Evolutionary conservation across 2,113 vertebrate species (phyloP).

Genomic region (Galeopterus variegatus): DNA sequence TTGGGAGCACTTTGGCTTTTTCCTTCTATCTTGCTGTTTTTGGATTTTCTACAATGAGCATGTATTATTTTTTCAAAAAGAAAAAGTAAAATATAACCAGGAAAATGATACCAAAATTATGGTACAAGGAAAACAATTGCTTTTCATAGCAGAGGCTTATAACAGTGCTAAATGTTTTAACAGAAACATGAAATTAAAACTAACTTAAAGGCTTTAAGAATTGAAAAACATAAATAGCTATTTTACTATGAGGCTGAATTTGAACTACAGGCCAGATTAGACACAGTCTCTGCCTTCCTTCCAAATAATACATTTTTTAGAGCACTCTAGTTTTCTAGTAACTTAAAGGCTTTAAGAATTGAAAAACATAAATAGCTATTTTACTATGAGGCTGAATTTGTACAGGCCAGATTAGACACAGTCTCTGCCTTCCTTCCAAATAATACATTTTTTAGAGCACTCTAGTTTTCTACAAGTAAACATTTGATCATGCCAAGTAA

Average conservation of each 20-base stretch:
- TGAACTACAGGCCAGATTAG: background rate
- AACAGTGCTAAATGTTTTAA: conserved; percentile 21
- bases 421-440: background rate
- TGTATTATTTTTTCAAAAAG: background rate
- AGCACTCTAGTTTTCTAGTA: background rate
- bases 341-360: background rate
- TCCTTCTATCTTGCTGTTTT: conserved; percentile 3
- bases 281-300: background rate
- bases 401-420: background rate
- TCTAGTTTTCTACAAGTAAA: background rate
- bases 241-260: background rate
- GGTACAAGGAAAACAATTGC: background rate
- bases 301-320: background rate
- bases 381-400: background rate
- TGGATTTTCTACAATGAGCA: background rate
- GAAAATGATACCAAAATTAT: background rate
- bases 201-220: conserved; percentile 22
- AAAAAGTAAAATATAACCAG: background rate
- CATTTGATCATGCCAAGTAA: background rate
- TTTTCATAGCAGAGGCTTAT: background rate
- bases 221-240: background rate
- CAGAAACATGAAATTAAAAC: conserved; percentile 1
- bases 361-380: background rate
- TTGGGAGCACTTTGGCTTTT: background rate
- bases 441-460: background rate